phyloP scores from a whole-genome alignment of 2,888 invertebrate species.

The Empis stercorea region DNA sequence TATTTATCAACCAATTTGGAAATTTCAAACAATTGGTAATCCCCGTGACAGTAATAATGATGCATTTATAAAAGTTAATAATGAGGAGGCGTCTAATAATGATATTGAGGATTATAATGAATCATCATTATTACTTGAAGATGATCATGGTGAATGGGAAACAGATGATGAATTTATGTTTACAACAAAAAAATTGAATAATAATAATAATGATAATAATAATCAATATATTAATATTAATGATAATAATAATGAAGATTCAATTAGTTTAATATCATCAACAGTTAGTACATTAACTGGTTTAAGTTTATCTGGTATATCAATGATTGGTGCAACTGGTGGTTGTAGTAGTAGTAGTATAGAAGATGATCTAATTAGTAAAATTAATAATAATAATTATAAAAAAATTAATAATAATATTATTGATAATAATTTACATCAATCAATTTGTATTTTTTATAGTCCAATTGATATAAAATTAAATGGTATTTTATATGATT shows the following conservation, averaged over 20 bases:
- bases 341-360: conserved; percentile 2
- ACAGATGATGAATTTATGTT: conserved; percentile 34
- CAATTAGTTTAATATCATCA: conserved; percentile 14
- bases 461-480: conserved; percentile 27
- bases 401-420: conserved; percentile 1
- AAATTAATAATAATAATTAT: neutral
- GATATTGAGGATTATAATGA: neutral
- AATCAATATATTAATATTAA: conserved; percentile 5
- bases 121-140: conserved; percentile 12
- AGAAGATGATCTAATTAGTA: neutral
- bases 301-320: conserved; percentile 10
- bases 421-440: conserved; percentile 23
- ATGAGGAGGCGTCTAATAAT: neutral
- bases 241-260: conserved; percentile 8
- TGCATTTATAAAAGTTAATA: neutral
- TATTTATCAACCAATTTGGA: conserved; percentile 37
- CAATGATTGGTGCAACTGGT: neutral
- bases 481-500: conserved; percentile 32
- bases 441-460: conserved; percentile 31
- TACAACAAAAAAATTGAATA: conserved; percentile 16
- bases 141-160: conserved; percentile 35
- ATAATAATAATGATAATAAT: conserved; percentile 10
- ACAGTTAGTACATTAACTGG: conserved; percentile 31
- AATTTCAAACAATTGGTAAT: conserved; percentile 29
- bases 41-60: conserved; percentile 11